These are phyloP conservation scores for Deilephila porcellus DNA, from an alignment of 2,888 invertebrate genomes.

Conservation along the genomic window DNA sequence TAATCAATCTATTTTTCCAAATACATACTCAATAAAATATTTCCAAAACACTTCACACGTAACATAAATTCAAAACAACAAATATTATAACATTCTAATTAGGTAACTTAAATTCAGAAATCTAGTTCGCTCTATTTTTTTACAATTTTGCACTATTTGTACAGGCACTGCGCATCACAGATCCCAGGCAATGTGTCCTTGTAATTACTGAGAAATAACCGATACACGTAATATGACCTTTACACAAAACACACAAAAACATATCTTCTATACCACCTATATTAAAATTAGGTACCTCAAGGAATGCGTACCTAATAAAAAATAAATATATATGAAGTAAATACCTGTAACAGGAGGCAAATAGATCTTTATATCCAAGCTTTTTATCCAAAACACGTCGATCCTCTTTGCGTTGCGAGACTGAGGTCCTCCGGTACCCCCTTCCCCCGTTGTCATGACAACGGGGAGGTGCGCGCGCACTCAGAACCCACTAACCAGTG, in stretches of 20 bases:
- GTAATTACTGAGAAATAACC: background rate
- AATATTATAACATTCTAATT: background rate
- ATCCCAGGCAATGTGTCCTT: background rate
- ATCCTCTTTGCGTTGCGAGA: constrained; percentile 35
- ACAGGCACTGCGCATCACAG: background rate
- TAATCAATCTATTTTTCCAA: no score
- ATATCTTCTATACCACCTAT: no score
- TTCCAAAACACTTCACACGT: no score
- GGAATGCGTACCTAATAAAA: no score
- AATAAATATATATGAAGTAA: background rate
- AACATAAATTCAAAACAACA: no score
- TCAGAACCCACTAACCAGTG: background rate
- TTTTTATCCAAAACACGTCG: constrained; percentile 38
- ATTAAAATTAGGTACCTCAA: no score
- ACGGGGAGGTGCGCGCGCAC: constrained; percentile 76
- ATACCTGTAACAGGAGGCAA: constrained; percentile 12
- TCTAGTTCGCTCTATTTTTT: background rate
- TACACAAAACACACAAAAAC: background rate
- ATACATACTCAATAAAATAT: no score
- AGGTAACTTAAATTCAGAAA: background rate
- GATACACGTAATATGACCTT: background rate
- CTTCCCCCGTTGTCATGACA: constrained; percentile 62
- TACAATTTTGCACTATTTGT: background rate
- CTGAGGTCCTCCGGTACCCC: constrained; percentile 38
- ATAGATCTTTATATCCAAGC: constrained; percentile 6